A percentile compares a stretch with the other conserved stretches of the same genome.
Conservation (phyloP, 1,140 invertebrate genomes). For the Diabrotica undecimpunctata region DNA sequence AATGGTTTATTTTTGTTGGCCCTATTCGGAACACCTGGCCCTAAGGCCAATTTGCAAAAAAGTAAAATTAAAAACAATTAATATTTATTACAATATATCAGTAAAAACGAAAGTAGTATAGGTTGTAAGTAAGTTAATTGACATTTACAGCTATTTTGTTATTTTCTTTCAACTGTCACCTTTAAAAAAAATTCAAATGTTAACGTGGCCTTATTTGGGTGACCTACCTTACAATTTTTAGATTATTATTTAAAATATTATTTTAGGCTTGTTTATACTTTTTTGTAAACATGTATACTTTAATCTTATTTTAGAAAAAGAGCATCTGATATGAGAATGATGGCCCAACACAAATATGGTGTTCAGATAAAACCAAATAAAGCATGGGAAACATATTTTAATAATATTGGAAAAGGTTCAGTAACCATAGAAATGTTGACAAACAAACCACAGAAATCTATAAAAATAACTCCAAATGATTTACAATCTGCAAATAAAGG, state of each 20-base stretch:
- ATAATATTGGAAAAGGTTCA: conserved; percentile 57
- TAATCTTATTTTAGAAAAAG: conserved; percentile 47
- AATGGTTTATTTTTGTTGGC: no score
- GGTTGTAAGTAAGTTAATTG: no score
- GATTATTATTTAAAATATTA: conserved; percentile 3
- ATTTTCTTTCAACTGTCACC: no score
- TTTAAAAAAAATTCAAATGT: no score
- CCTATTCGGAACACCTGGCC: no score
- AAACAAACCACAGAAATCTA: conserved; percentile 50
- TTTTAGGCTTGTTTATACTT: no score
- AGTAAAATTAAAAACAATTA: no score
- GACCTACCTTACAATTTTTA: neutral
- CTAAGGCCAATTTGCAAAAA: no score
- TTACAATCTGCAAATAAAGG: conserved; percentile 42
- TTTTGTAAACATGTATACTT: conserved; percentile 16
- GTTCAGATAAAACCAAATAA: conserved; percentile 43
- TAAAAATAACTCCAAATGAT: conserved; percentile 42
- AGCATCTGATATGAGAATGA: conserved; percentile 55
- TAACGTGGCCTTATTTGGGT: no score
- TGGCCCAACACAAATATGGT: conserved; percentile 61
- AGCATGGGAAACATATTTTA: conserved; percentile 36
- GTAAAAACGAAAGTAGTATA: no score
- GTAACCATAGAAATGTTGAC: conserved; percentile 62
- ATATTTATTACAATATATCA: no score
- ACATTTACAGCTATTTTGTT: no score